Percentiles rank a stretch among this genome's conserved stretches.
phyloP scores from a whole-genome alignment of 1,140 invertebrate species.

The Caenorhabditis tropicalis region DNA sequence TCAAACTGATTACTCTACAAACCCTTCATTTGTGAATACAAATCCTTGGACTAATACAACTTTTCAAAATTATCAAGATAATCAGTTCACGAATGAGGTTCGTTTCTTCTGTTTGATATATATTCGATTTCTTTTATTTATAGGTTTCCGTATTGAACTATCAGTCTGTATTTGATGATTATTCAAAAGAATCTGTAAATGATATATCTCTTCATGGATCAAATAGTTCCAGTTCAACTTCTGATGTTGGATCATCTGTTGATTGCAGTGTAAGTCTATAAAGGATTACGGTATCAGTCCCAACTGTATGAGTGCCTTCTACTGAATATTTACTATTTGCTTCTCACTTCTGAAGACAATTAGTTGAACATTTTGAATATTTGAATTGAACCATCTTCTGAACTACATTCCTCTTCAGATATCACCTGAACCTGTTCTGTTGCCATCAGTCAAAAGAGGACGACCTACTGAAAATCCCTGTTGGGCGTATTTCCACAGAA shows the following conservation, averaged over 20 bases:
- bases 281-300: not conserved
- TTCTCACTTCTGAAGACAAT: too few relatives aligned
- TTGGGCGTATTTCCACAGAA: slow-evolving; percentile 47
- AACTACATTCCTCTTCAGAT: not conserved
- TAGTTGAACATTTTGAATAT: too few relatives aligned
- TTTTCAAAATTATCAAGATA: not conserved
- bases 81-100: slow-evolving; percentile 22
- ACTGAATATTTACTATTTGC: too few relatives aligned
- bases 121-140: not conserved
- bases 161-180: not conserved
- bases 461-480: slow-evolving; percentile 51
- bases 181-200: slow-evolving; percentile 2
- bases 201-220: slow-evolving; percentile 27
- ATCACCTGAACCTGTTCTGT: slow-evolving; percentile 2
- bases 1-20: not conserved
- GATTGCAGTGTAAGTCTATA: slow-evolving; percentile 25
- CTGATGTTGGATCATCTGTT: slow-evolving; percentile 9
- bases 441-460: slow-evolving; percentile 45
- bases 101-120: not conserved
- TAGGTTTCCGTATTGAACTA: slow-evolving; percentile 8
- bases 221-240: slow-evolving; percentile 32
- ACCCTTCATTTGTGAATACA: not conserved
- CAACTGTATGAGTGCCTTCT: too few relatives aligned
- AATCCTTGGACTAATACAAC: not conserved
- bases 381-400: too few relatives aligned